Conservation (phyloP, 2,888 invertebrate genomes). For the Protonemura montana region DNA sequence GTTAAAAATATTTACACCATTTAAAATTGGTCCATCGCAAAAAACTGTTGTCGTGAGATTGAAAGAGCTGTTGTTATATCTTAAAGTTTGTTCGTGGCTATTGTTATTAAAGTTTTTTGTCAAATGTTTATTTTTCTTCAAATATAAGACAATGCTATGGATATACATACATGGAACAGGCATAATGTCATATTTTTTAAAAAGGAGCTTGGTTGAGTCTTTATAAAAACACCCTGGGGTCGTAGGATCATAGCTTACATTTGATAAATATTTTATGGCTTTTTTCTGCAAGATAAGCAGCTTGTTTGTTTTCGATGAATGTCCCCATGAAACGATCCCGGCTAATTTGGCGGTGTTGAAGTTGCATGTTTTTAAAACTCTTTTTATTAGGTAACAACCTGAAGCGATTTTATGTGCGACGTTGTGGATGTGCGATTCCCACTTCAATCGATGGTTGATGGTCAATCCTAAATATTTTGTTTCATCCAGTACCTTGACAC, state of each 20-base stretch:
- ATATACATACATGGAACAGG: slow-evolving; percentile 17
- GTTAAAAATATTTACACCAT: too few species aligned
- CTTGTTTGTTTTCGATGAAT: background rate
- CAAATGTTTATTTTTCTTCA: too few species aligned
- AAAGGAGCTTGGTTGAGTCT: background rate
- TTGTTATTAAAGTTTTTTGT: too few species aligned
- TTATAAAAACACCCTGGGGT: background rate
- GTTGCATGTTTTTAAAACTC: background rate
- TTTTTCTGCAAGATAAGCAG: background rate
- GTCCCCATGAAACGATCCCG: background rate
- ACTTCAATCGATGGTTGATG: background rate
- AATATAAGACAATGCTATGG: too few species aligned
- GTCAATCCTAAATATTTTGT: background rate
- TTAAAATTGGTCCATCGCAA: too few species aligned
- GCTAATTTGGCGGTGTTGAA: background rate
- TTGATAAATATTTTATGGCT: background rate
- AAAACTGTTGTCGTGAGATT: too few species aligned
- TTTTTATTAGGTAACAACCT: background rate
- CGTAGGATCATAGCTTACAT: background rate
- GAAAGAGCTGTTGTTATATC: too few species aligned
- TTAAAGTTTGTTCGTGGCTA: too few species aligned
- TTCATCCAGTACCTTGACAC: background rate
- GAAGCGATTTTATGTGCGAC: background rate
- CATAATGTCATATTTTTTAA: slow-evolving; percentile 27
- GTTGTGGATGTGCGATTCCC: background rate